Conservation (phyloP, 35 echinoderm and acorn worm genomes). For the Apostichopus japonicus region DNA sequence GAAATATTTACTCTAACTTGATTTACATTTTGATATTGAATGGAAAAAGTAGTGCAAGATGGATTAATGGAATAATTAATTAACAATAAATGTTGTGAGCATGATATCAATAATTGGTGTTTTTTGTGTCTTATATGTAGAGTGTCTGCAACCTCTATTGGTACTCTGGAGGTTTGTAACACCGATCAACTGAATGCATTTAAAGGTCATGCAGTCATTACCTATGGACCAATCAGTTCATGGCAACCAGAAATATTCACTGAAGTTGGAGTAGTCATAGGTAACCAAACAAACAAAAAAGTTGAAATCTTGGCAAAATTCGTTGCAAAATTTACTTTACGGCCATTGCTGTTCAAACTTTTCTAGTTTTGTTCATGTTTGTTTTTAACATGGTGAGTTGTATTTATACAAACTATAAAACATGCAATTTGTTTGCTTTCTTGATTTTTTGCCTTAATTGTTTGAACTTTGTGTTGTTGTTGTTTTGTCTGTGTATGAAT, state of each 20-base stretch:
- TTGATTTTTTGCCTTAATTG: not conserved
- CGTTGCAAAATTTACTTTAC: not conserved
- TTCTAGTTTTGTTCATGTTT: not conserved
- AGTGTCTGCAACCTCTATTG: conserved; percentile 35
- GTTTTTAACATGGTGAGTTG: too few species aligned
- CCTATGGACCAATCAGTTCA: conserved; percentile 35
- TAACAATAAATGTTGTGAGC: not conserved
- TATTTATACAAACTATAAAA: too few species aligned
- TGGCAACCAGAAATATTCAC: conserved; percentile 60
- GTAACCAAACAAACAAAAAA: conserved; percentile 21
- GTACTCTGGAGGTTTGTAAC: conserved; percentile 17
- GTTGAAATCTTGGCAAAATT: not conserved
- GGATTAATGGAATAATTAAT: too few species aligned
- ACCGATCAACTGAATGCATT: conserved; percentile 20
- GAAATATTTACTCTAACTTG: too few species aligned
- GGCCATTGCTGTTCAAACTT: not conserved
- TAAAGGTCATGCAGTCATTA: conserved; percentile 26
- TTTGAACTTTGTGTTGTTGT: not conserved
- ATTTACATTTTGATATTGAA: too few species aligned
- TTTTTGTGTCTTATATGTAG: conserved; percentile 1
- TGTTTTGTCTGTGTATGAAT: not conserved
- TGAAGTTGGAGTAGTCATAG: conserved; percentile 57
- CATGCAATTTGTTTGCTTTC: too few species aligned
- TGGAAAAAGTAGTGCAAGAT: too few species aligned
- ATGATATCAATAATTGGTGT: too few species aligned